A percentile compares a stretch with the other conserved stretches of the same genome.
Evolutionary conservation across 2,113 vertebrate genomes (phyloP).

Genomic region (Ciconia maguari): DNA sequence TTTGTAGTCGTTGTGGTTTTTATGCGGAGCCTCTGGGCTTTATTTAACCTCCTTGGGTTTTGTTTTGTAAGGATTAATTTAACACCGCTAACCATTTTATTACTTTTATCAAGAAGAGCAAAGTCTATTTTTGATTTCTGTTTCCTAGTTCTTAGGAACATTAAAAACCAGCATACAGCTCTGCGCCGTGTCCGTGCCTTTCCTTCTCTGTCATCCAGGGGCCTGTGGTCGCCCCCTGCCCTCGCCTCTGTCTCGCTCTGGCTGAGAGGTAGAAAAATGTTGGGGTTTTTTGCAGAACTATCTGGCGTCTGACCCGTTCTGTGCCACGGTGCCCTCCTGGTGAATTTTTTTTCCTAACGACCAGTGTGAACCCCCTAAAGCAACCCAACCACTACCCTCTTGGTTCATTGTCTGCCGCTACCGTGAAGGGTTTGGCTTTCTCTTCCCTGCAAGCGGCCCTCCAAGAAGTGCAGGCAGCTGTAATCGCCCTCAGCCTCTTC

Average conservation of each 20-base stretch:
- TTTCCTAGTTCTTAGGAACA: slow-evolving; percentile 56
- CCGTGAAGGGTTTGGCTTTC: not conserved
- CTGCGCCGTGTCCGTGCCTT: not conserved
- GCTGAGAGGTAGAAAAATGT: not conserved
- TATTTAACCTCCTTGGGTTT: slow-evolving; percentile 44
- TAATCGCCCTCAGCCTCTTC: accelerated
- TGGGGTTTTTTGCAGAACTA: accelerated
- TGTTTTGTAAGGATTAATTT: not conserved
- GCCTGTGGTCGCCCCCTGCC: not conserved
- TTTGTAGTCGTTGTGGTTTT: slow-evolving; percentile 39
- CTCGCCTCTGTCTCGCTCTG: not conserved
- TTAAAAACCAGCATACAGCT: slow-evolving; percentile 64
- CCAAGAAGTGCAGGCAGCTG: not conserved
- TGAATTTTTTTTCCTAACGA: not conserved
- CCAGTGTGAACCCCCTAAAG: not conserved
- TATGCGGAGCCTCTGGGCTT: not conserved
- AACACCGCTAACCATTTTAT: slow-evolving; percentile 59
- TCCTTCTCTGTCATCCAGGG: not conserved
- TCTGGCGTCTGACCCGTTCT: accelerated
- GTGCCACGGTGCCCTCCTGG: accelerated
- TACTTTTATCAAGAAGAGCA: slow-evolving; percentile 52
- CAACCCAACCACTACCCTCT: accelerated
- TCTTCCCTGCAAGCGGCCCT: not conserved
- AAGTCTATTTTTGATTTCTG: slow-evolving; percentile 64
- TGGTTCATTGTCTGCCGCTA: not conserved